phyloP scores from a whole-genome alignment of 2,797 vertebrate species.

The Gobio occitaniae region DNA sequence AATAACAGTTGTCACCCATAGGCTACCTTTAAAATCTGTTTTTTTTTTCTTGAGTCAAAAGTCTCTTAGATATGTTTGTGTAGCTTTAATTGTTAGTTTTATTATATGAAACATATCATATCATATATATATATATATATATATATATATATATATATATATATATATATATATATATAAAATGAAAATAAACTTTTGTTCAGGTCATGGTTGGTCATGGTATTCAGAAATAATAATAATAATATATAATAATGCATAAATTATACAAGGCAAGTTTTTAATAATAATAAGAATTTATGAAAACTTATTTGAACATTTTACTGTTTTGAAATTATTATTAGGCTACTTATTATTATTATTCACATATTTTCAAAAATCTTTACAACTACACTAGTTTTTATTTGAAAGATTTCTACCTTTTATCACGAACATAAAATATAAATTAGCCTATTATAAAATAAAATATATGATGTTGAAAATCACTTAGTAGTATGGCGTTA shows the following conservation, averaged over 20 bases:
- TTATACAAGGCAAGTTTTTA: not conserved
- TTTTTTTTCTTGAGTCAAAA: no score
- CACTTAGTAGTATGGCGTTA: not conserved
- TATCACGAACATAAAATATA: not conserved
- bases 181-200: not conserved
- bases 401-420: not conserved
- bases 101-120: no score
- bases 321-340: not conserved
- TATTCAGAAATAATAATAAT: not conserved
- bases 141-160: no score
- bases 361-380: no score
- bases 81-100: not conserved
- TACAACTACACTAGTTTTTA: not conserved
- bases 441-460: not conserved
- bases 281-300: not conserved
- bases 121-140: no score
- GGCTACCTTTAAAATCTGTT: no score
- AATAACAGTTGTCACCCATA: no score
- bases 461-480: not conserved
- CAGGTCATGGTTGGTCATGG: not conserved
- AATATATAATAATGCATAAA: not conserved
- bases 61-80: not conserved
- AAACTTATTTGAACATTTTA: not conserved
- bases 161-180: no score
- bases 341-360: not conserved